Conservation (phyloP, 2,888 invertebrate species). For the Ypsolopha sequella region DNA sequence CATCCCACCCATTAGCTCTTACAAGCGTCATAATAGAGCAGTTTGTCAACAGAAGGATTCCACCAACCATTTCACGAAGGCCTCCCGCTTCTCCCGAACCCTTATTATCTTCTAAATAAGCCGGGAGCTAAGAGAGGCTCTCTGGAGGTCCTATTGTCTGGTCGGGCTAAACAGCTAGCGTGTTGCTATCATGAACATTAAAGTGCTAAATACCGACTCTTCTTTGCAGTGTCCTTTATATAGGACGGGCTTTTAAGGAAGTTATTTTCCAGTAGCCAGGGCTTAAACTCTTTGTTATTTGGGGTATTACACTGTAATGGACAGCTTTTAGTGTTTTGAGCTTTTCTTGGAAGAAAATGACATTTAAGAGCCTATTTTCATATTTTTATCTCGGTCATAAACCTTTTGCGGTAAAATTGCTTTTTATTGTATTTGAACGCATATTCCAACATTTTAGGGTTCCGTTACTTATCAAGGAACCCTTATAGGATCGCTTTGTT, state of each 20-base stretch:
- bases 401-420: too few relatives aligned
- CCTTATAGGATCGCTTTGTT: too few relatives aligned
- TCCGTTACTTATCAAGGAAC: too few relatives aligned
- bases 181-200: conserved; percentile 27
- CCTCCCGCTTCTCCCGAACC: conserved; percentile 8
- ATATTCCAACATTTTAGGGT: too few relatives aligned
- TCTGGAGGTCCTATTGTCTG: conserved; percentile 13
- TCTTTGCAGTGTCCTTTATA: conserved; percentile 9
- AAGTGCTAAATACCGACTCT: conserved; percentile 28
- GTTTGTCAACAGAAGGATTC: conserved; percentile 28
- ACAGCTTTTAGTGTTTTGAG: too few relatives aligned
- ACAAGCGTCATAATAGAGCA: conserved; percentile 25
- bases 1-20: conserved; percentile 10
- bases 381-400: too few relatives aligned
- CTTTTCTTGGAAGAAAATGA: too few relatives aligned
- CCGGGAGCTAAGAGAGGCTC: not conserved
- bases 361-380: too few relatives aligned
- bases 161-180: conserved; percentile 19
- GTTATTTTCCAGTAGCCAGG: not conserved
- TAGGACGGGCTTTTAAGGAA: not conserved
- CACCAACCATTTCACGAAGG: conserved; percentile 16
- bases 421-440: too few relatives aligned
- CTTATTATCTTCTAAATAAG: not conserved
- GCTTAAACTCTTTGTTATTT: too few relatives aligned
- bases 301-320: too few relatives aligned